phyloP scores from a whole-genome alignment of 2,113 vertebrate species.

The Puffinus mauretanicus region DNA sequence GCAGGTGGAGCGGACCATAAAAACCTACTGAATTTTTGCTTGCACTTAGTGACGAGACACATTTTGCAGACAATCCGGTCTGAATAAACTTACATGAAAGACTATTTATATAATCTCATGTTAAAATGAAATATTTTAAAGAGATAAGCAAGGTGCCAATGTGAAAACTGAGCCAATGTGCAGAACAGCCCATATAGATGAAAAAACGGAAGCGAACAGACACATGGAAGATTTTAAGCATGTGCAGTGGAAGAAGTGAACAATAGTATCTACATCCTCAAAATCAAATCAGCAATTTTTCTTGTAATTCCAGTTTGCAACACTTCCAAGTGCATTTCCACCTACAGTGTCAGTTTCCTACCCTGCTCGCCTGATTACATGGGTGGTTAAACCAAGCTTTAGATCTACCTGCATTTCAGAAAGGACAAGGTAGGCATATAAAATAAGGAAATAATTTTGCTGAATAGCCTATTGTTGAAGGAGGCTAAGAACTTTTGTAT shows the following conservation, averaged over 20 bases:
- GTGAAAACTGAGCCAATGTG: background rate
- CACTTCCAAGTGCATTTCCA: background rate
- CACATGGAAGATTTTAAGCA: slow-evolving; percentile 4
- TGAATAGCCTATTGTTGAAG: background rate
- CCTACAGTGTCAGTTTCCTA: background rate
- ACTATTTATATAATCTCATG: background rate
- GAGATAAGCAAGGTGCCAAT: background rate
- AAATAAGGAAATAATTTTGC: background rate
- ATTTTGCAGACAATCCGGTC: background rate
- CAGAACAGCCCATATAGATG: background rate
- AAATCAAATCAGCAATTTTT: background rate
- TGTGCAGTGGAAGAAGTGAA: background rate
- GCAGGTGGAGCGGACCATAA: background rate
- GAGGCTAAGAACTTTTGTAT: background rate
- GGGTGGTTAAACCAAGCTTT: background rate
- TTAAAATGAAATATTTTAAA: background rate
- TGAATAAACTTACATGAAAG: background rate
- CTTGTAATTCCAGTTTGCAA: background rate
- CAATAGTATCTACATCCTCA: background rate
- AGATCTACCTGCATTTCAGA: background rate
- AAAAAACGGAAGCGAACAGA: background rate
- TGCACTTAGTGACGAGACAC: background rate
- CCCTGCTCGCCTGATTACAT: background rate
- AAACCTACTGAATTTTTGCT: background rate
- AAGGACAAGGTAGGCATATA: background rate